These are phyloP conservation scores for Hanleya hanleyi DNA, from an alignment of 2,888 invertebrate genomes.

Conservation along the genomic window DNA sequence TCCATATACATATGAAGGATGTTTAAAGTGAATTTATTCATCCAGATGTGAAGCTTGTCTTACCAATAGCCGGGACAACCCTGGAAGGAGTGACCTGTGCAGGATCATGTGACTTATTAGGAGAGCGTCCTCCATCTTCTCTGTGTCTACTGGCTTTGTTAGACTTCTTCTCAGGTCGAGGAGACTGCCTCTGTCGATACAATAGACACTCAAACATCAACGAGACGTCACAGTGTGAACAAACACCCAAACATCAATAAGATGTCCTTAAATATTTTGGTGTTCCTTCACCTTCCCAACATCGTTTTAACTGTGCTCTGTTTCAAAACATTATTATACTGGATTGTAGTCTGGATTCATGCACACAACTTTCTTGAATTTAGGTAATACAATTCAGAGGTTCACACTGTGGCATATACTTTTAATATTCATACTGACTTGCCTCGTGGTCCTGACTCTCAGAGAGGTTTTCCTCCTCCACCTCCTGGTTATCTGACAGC, in stretches of 20 bases:
- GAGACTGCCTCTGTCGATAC: slow-evolving; percentile 12
- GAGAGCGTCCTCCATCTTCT: neutral
- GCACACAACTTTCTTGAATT: no score
- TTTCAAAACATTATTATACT: no score
- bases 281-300: no score
- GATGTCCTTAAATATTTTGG: no score
- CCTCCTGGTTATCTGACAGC: no score
- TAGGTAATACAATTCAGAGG: no score
- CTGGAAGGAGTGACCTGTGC: slow-evolving; percentile 30
- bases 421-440: neutral
- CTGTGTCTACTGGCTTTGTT: neutral
- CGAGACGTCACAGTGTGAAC: neutral
- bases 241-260: no score
- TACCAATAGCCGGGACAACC: slow-evolving; percentile 52
- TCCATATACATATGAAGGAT: neutral
- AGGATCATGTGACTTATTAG: no score
- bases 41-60: neutral
- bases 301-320: no score
- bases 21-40: neutral
- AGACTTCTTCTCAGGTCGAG: slow-evolving; percentile 12
- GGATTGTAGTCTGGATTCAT: no score
- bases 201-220: neutral
- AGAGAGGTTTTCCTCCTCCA: slow-evolving; percentile 55
- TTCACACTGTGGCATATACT: no score
- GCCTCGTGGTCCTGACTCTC: slow-evolving; percentile 14